Base-by-base conservation (phyloP, 2,797 vertebrate species). In the Coreius guichenoti region DNA sequence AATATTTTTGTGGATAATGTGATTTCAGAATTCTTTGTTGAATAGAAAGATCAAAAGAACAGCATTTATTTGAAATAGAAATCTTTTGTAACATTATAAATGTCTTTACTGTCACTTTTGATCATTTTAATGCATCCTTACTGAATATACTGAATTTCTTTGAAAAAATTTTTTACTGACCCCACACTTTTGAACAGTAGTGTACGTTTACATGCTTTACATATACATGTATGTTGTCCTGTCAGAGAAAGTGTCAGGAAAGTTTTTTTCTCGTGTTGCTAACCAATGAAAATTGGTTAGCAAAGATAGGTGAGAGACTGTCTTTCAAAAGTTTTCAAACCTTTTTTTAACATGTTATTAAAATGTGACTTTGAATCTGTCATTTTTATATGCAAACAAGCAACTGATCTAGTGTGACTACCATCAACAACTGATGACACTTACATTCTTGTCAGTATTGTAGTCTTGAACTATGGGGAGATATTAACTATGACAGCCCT, bases 401-500 rank as follows among this genome's bases (percentile, higher is more conserved):
- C 54, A 43, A 26, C 36, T 43, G 54, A 61, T 78, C 8, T 43
- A 26, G 56, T 26, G 1, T 56, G 36, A 26, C 74, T 23, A 56
- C 49, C 31, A 26, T 78, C 36, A 43, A 58, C 33, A 58, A 19
- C 54, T 61, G 39, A 47, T 47, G 81, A 79, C 58, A 65, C 12
- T 43, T 70, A 31, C 56, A 63, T 83, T 74, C 43, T 36, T 75
- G 81, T 83, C 29, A 36, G 8, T 73, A 61, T 83, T 83, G 14
- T 75, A 33, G 12, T 74, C 70, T 36, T 67, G 39, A 65, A 26
- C 31, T 39, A 45, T 67, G 13, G 19, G 43, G 19, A 49, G 21
- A 75, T 80, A 47, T 75, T 75, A 47, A 65, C 43, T 33, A 23
- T 70, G 80, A 70, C 67, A 56, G 67, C 80, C 65, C 80, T 70